Conservation (phyloP, 1,140 invertebrate genomes). For the Dufourea novaeangliae region DNA sequence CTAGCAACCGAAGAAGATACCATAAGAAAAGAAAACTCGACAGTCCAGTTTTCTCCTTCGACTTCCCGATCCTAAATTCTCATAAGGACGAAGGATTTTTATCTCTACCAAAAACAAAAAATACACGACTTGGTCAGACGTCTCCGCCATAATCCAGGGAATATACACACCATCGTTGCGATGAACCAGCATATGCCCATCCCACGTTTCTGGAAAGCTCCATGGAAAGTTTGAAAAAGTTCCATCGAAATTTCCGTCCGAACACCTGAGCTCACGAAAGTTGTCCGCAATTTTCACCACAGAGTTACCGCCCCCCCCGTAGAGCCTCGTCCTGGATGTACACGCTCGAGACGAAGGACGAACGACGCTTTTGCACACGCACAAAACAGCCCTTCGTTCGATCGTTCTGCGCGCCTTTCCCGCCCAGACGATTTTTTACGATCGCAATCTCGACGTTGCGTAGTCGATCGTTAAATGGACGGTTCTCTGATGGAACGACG, state of each 20-base stretch:
- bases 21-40: background rate
- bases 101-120: background rate
- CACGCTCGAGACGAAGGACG: background rate
- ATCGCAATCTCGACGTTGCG: background rate
- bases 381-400: too few species aligned
- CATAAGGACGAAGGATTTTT: background rate
- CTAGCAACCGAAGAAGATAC: too few species aligned
- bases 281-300: background rate
- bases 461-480: background rate
- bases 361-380: background rate
- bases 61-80: background rate
- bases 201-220: background rate
- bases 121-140: background rate
- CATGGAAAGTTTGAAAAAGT: background rate
- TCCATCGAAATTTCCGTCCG: constrained; percentile 1
- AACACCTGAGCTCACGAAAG: background rate
- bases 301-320: background rate
- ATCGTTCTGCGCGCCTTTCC: background rate
- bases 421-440: background rate
- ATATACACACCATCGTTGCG: background rate
- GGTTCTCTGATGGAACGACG: background rate
- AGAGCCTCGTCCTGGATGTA: background rate
- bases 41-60: background rate
- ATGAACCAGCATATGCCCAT: background rate
- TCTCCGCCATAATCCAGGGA: background rate